Evolutionary conservation across 2,888 invertebrate species (phyloP), one percentile per base, ranked within the genome.

Genomic region (Selenia dentaria): DNA sequence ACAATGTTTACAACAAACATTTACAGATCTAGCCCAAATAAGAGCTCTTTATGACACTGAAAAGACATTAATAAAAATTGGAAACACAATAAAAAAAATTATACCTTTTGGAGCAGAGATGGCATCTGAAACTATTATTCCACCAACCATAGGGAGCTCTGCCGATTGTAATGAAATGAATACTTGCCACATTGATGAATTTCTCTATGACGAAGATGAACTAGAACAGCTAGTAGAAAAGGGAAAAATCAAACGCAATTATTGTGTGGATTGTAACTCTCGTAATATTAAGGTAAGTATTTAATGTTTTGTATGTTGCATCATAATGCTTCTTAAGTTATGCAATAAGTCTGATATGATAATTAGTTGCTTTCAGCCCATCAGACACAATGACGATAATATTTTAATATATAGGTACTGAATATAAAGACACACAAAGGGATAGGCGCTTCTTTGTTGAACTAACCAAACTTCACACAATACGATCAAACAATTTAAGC

Each of bases 111-210:
- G 77, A 52, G 86, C 79, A 29, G 83, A 86, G 60, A 73, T 90
- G 76, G 54, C 74, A 12, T 69, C 84, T 0, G 90, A 91, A 65
- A 77, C 53, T 5, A 89, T 87, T 52, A 60, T 62, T 25, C 85
- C 88, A 26, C 90, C 91, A 8, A 70, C 58, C 10, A 68, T 81
- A 20, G 91, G 91, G 3, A 79, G 84, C 36, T 91, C 91, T 72
- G 77, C 92, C 6, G 92, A 93, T 62, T 93, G 92, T 57, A 85
- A 87, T 51, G 74, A 82, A 12, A 62, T 71, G 1, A 90, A 92
- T 38, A 93, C 93, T 1, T 79, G 91, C 8, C 94, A 94, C 73
- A 88, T 95, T 0, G 95, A 95, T 80, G 93, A 92, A 27, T 95
- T 95, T 67, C 83, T 95, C 0, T 95, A 93, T 82, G 93, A 93